These are phyloP conservation scores for Atopsyche davidsoni DNA, from an alignment of 1,140 invertebrate species.

Conservation along the genomic window DNA sequence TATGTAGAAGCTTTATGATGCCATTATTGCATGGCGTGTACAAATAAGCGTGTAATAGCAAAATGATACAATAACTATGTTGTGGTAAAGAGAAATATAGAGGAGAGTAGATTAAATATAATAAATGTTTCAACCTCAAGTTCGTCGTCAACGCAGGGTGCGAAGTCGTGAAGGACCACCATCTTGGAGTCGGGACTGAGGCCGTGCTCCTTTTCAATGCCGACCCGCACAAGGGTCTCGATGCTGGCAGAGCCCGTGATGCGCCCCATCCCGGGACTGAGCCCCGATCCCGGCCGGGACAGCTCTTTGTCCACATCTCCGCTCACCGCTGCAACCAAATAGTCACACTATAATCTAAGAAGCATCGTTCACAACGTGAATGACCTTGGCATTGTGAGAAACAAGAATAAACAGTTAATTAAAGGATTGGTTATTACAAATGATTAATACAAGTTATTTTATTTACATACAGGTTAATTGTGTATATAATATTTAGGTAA, in stretches of 20 bases:
- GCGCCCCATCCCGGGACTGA: constrained; percentile 67
- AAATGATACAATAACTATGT: no score
- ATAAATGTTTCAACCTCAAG: constrained; percentile 59
- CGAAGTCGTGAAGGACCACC: constrained; percentile 92
- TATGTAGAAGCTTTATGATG: no score
- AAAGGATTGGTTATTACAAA: no score
- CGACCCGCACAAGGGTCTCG: constrained; percentile 87
- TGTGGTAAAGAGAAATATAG: no score
- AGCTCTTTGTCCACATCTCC: constrained; percentile 69
- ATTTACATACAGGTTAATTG: no score
- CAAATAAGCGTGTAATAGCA: no score
- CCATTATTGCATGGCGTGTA: no score
- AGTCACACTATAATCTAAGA: constrained; percentile 5
- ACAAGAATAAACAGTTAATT: no score
- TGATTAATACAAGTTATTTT: no score
- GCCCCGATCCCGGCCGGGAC: constrained; percentile 52
- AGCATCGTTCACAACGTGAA: constrained; percentile 7
- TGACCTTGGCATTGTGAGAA: no score
- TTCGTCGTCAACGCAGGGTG: constrained; percentile 91
- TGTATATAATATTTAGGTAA: no score
- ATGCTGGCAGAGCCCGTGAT: constrained; percentile 94
- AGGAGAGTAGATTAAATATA: constrained; percentile 19
- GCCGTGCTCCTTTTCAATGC: constrained; percentile 90
- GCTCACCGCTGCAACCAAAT: constrained; percentile 46
- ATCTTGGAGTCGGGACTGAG: constrained; percentile 89